Evolutionary conservation across 2,888 invertebrate species (phyloP).

Genomic region (Mesorhabditis spiculigera): DNA sequence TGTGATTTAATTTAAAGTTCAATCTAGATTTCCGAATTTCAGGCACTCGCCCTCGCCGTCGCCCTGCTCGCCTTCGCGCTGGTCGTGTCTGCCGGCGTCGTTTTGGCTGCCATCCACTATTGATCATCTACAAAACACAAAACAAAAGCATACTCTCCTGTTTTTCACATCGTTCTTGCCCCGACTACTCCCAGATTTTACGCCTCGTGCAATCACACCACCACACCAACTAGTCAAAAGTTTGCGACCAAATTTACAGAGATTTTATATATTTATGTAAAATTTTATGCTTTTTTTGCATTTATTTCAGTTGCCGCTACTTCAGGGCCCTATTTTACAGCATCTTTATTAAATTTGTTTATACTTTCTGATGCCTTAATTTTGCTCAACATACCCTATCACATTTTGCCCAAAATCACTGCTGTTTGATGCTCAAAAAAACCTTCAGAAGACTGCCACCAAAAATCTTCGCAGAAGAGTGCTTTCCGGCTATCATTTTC

Average conservation of each 20-base stretch:
- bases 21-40: neutral
- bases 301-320: neutral
- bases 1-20: too few species aligned
- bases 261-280: neutral
- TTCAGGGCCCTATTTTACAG: neutral
- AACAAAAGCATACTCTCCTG: too few species aligned
- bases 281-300: neutral
- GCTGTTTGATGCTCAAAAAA: too few species aligned
- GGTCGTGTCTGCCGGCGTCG: neutral
- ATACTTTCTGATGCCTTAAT: too few species aligned
- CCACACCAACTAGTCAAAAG: neutral
- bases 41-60: neutral
- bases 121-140: neutral
- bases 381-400: too few species aligned
- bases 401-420: too few species aligned
- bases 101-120: neutral
- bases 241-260: neutral
- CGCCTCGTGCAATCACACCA: neutral
- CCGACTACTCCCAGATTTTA: neutral
- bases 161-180: too few species aligned
- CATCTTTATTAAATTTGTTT: neutral
- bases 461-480: too few species aligned
- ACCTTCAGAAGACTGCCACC: too few species aligned
- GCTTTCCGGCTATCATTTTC: too few species aligned
- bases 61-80: slow-evolving; percentile 2